Conservation (phyloP, 2,888 invertebrate genomes). For the Onchidella celtica region DNA sequence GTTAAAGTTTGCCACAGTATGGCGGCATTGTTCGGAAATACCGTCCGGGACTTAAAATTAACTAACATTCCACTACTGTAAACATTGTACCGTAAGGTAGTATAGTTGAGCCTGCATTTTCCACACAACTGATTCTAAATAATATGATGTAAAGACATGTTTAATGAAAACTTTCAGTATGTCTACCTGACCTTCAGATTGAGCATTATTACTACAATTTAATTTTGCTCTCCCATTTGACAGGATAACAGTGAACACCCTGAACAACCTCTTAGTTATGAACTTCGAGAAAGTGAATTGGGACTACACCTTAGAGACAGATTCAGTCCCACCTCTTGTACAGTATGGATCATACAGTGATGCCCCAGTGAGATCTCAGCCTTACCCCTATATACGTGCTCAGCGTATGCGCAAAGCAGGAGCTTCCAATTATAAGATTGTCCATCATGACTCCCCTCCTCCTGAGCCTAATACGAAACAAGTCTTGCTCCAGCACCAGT, state of each 20-base stretch:
- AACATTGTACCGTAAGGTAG: too few species aligned
- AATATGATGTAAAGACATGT: too few species aligned
- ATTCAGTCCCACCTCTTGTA: constrained; percentile 77
- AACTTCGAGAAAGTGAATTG: constrained; percentile 79
- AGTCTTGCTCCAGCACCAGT: constrained; percentile 59
- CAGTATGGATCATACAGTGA: constrained; percentile 77
- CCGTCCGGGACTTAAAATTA: too few species aligned
- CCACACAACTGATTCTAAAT: too few species aligned
- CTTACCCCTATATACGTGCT: constrained; percentile 78
- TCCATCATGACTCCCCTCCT: constrained; percentile 56
- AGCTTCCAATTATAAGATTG: constrained; percentile 74
- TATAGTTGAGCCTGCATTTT: too few species aligned
- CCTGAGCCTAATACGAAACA: constrained; percentile 37
- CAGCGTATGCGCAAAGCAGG: constrained; percentile 77
- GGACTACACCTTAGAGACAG: constrained; percentile 77
- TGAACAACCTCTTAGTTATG: constrained; percentile 75
- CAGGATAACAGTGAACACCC: constrained; percentile 78
- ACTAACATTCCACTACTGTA: too few species aligned
- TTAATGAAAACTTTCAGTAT: too few species aligned
- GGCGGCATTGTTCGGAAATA: too few species aligned
- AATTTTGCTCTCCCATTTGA: too few species aligned
- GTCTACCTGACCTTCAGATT: too few species aligned
- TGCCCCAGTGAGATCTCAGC: constrained; percentile 74
- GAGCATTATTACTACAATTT: too few species aligned
- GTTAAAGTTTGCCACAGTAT: too few species aligned